These are phyloP conservation scores for Bombycilla garrulus DNA, from an alignment of 2,113 vertebrate species.

Conservation along the genomic window DNA sequence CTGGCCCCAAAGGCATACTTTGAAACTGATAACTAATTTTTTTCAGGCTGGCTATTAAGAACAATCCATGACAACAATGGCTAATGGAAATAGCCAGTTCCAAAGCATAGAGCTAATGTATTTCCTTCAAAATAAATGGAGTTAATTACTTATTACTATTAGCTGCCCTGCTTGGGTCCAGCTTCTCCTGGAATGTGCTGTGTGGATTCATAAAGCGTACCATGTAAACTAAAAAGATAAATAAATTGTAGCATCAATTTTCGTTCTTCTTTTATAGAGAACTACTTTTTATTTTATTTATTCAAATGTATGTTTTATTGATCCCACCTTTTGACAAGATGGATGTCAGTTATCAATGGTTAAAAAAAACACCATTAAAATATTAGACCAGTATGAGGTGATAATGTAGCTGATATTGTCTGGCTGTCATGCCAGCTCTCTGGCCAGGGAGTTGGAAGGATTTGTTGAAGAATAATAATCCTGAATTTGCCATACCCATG, in stretches of 20 bases:
- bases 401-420: not conserved
- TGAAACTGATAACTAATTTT: not conserved
- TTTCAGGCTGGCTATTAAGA: slow-evolving; percentile 16
- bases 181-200: not conserved
- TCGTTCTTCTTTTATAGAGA: not conserved
- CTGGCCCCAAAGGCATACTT: not conserved
- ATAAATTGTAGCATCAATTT: not conserved
- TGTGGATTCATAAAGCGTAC: not conserved
- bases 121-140: not conserved
- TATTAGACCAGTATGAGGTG: not conserved
- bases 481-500: slow-evolving; percentile 37
- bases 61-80: not conserved
- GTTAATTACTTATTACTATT: not conserved
- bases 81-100: slow-evolving; percentile 5
- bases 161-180: not conserved
- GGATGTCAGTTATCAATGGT: not conserved
- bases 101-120: not conserved
- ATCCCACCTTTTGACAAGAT: not conserved
- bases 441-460: not conserved
- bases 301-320: not conserved
- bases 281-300: not conserved
- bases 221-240: not conserved
- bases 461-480: slow-evolving; percentile 31
- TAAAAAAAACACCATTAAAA: not conserved
- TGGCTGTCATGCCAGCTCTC: not conserved